Evolutionary conservation across 2,888 invertebrate genomes (phyloP), one percentile per base, ranked within the genome.

Genomic region (Nycteola revayana): DNA sequence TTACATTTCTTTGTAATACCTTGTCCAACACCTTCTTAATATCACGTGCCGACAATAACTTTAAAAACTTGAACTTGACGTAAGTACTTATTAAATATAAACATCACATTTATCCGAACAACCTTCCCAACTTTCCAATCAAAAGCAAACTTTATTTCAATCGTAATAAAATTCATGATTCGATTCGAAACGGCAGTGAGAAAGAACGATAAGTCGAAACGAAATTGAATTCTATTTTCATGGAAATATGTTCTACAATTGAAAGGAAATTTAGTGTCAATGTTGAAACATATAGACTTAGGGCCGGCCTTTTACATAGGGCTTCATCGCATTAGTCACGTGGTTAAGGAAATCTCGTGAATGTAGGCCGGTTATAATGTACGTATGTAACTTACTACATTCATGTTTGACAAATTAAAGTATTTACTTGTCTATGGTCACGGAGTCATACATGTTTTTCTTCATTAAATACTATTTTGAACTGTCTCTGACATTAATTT

Each of bases 321-420:
- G 69, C 62, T 73, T 80, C 82, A 81, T 82, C 79, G 76, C 74
- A 78, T 82, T 81, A 82, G 36, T 14, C 63, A 67, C 68, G 66
- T 60, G 62, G 53, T 32, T 42, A 49, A 56, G 62, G 61, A 70
- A 74, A 70, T 72, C 61, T n/a, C n/a, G n/a, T n/a, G n/a, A n/a
- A n/a, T n/a, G n/a, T n/a, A n/a, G n/a, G n/a, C n/a, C n/a, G n/a
- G n/a, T n/a, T n/a, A n/a, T n/a, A n/a, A n/a, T n/a, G n/a, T n/a
- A n/a, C n/a, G n/a, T n/a, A n/a, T n/a, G n/a, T n/a, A n/a, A n/a
- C n/a, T n/a, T n/a, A n/a, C n/a, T n/a, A n/a, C n/a, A n/a, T n/a
- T n/a, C n/a, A n/a, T n/a, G n/a, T n/a, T n/a, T n/a, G n/a, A n/a
- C n/a, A n/a, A n/a, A n/a, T n/a, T n/a, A n/a, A n/a, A n/a, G n/a